Evolutionary conservation across 2,888 invertebrate species (phyloP), one percentile per base, ranked within the genome.

Genomic region (Epinotia demarniana): DNA sequence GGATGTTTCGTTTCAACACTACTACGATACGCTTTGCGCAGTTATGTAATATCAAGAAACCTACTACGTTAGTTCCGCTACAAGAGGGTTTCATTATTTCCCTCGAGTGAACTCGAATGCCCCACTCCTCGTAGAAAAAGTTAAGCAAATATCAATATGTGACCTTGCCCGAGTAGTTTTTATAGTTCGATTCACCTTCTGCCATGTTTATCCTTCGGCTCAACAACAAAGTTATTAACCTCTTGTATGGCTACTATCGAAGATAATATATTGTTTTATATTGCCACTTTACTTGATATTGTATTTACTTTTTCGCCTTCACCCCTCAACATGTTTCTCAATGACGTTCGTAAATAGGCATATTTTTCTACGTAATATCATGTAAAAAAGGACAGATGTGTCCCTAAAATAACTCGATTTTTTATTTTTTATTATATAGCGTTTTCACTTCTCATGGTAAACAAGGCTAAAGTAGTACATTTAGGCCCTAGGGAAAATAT

Each of bases 281-380:
- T 75, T 72, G 71, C 75, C 75, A 72, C 75, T 72, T 67, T 72
- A 57, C 60, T 61, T 61, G 55, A 19, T 75, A 75, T 72, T 66
- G 61, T 67, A 19, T 61, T 57, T 46, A 63, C 39, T 63, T 13
- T n/a, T 66, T 55, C 19, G 53, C 43, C 19, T 23, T 49, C 55
- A 33, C 16, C n/a, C 46, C 12, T 39, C 39, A 39, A 39, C 9
- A 39, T 39, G 9, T 6, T 8, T 0, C 8, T 33, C 1, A 33
- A 8, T 33, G 33, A 8, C 8, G 6, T 33, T 33, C 23, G 4
- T 49, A n/a, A n/a, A n/a, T n/a, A 16, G 49, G 49, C 16, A 49
- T 49, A 16, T 16, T 49, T 49, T 49, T 5, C 49, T 49, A 43
- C 43, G 11, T 12, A 43, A 43, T 3, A 43, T 12, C 43, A 43